Evolutionary conservation across 2,797 vertebrate genomes (phyloP).

Genomic region (Sebastes matsubarae): DNA sequence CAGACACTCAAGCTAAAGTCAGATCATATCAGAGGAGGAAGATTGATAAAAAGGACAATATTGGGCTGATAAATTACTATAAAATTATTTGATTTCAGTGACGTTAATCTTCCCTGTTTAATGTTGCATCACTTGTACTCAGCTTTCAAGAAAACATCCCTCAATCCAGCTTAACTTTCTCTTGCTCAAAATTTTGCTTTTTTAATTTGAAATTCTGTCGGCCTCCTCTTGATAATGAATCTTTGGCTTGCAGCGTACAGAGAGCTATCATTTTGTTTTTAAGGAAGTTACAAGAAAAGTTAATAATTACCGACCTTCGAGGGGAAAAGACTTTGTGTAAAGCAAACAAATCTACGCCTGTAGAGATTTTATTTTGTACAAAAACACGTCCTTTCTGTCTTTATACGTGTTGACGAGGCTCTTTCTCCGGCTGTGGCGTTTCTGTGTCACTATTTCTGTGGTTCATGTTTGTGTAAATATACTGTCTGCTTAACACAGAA

Average conservation of each 20-base stretch:
- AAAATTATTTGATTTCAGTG: neutral
- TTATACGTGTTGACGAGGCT: neutral
- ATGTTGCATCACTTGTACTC: neutral
- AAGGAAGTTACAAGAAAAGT: neutral
- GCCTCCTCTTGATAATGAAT: neutral
- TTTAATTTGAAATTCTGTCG: neutral
- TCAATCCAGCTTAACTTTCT: neutral
- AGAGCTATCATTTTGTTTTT: neutral
- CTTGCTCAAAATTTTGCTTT: neutral
- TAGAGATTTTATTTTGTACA: neutral
- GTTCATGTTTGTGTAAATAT: constrained; percentile 79
- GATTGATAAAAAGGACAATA: neutral
- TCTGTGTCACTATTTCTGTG: constrained; percentile 69
- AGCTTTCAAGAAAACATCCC: neutral
- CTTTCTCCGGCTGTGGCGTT: constrained; percentile 44
- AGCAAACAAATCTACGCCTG: neutral
- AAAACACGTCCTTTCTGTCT: neutral
- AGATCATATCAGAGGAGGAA: neutral
- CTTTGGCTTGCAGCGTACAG: neutral
- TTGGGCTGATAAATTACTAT: neutral
- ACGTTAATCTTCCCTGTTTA: too few species aligned
- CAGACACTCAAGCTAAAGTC: neutral
- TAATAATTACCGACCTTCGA: neutral
- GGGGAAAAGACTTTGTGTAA: neutral
- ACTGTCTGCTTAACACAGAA: constrained; percentile 77